Percentiles rank a stretch among this genome's conserved stretches.
phyloP scores from a whole-genome alignment of 2,113 vertebrate genomes.

The Pelvicachromis taeniatus region DNA sequence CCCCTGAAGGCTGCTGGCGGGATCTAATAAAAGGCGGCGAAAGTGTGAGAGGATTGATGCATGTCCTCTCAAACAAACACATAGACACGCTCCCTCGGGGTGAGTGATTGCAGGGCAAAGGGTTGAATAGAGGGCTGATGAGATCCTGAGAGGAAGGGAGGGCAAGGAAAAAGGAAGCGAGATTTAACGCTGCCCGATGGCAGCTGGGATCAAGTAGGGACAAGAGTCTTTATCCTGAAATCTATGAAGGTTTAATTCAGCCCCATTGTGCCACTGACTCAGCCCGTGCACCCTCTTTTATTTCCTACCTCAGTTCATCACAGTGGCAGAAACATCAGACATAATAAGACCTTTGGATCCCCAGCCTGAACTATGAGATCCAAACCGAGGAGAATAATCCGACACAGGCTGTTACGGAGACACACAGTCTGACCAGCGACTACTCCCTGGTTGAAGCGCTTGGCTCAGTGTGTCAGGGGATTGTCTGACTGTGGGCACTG shows the following conservation, averaged over 20 bases:
- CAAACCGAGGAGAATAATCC: neutral
- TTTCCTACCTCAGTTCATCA: conserved; percentile 2
- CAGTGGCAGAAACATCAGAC: neutral
- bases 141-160: conserved; percentile 20
- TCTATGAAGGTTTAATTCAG: neutral
- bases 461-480: neutral
- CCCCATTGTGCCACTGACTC: neutral
- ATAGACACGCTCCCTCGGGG: conserved; percentile 9
- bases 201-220: conserved; percentile 33
- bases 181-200: conserved; percentile 22
- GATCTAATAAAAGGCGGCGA: conserved; percentile 45
- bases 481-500: neutral
- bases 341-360: neutral
- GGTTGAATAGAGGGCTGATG: conserved; percentile 45
- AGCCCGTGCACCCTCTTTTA: neutral
- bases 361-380: neutral
- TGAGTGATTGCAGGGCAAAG: conserved; percentile 46
- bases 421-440: neutral
- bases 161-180: neutral
- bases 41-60: conserved; percentile 23
- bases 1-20: neutral
- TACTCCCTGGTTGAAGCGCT: neutral
- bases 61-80: conserved; percentile 1
- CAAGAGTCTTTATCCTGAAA: conserved; percentile 5
- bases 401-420: neutral